Percentiles rank a stretch among this genome's conserved stretches.
phyloP scores from a whole-genome alignment of 2,888 invertebrate genomes.

The Strigamia maritima region DNA sequence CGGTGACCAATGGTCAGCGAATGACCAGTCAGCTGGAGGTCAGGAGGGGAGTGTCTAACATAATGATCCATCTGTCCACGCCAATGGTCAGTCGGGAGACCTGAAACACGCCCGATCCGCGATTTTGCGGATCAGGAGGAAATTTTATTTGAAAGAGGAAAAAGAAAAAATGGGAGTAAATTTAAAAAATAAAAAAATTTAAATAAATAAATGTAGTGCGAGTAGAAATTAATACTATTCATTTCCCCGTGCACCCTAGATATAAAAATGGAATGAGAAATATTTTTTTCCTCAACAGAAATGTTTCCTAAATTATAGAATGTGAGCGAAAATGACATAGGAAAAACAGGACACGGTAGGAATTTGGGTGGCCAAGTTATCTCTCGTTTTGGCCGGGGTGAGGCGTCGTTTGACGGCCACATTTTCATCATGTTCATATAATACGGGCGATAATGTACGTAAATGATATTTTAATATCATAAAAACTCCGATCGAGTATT shows the following conservation, averaged over 20 bases:
- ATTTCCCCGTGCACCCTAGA: not conserved
- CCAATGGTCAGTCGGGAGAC: constrained; percentile 4
- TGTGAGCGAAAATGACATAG: not conserved
- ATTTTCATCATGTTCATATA: not conserved
- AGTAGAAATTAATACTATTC: not conserved
- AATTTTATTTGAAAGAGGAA: not conserved
- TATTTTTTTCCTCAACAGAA: not conserved
- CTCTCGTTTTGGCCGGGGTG: constrained; percentile 11
- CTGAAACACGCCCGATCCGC: not conserved
- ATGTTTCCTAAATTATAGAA: constrained; percentile 1
- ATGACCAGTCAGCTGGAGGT: constrained; percentile 15
- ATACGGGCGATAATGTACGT: not conserved
- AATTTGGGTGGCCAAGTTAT: constrained; percentile 18
- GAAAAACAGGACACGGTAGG: not conserved
- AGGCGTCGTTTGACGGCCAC: constrained; percentile 16
- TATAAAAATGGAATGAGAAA: not conserved
- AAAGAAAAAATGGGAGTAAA: not conserved
- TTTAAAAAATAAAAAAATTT: not conserved
- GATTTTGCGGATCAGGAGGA: not conserved
- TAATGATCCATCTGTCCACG: constrained; percentile 26
- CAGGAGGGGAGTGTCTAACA: constrained; percentile 4
- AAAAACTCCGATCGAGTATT: not conserved
- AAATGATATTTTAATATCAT: not conserved
- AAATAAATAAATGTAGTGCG: not conserved
- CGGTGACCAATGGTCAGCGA: not conserved